phyloP scores from a whole-genome alignment of 2,888 invertebrate genomes.

The Tinea pellionella region DNA sequence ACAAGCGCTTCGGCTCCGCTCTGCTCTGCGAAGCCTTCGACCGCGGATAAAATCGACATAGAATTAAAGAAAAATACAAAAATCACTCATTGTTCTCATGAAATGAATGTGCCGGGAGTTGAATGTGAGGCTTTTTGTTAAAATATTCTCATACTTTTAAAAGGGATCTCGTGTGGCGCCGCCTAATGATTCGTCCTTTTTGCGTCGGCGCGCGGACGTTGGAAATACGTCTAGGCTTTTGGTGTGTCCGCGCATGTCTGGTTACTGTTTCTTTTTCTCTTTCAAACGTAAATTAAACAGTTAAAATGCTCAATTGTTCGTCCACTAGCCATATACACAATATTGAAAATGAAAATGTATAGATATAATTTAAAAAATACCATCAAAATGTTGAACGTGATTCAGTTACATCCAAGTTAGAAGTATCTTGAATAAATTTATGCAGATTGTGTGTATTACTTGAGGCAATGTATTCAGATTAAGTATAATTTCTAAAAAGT shows the following conservation, averaged over 20 bases:
- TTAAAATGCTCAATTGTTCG: conserved; percentile 56
- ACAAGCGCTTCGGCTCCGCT: conserved; percentile 56
- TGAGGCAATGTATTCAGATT: neutral
- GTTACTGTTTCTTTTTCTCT: conserved; percentile 49
- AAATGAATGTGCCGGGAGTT: conserved; percentile 69
- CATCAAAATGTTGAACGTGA: conserved; percentile 1
- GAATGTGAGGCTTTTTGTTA: conserved; percentile 68
- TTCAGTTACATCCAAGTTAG: neutral
- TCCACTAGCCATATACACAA: conserved; percentile 23
- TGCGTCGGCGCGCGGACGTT: conserved; percentile 49
- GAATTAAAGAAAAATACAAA: conserved; percentile 69
- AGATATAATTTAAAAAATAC: conserved; percentile 4
- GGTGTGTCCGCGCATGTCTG: conserved; percentile 60
- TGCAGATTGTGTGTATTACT: neutral
- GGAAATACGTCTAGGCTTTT: conserved; percentile 52
- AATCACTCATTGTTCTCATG: conserved; percentile 70
- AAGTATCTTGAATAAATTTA: neutral
- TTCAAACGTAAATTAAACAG: conserved; percentile 63
- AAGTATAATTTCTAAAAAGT: conserved; percentile 1
- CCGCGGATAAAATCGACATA: conserved; percentile 67
- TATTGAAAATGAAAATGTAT: neutral
- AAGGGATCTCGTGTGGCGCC: conserved; percentile 69
- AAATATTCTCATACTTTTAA: conserved; percentile 70
- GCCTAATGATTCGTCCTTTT: conserved; percentile 67
- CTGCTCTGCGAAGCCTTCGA: conserved; percentile 29